Evolutionary conservation across 2,888 invertebrate genomes (phyloP).

Genomic region (Phalera bucephala): DNA sequence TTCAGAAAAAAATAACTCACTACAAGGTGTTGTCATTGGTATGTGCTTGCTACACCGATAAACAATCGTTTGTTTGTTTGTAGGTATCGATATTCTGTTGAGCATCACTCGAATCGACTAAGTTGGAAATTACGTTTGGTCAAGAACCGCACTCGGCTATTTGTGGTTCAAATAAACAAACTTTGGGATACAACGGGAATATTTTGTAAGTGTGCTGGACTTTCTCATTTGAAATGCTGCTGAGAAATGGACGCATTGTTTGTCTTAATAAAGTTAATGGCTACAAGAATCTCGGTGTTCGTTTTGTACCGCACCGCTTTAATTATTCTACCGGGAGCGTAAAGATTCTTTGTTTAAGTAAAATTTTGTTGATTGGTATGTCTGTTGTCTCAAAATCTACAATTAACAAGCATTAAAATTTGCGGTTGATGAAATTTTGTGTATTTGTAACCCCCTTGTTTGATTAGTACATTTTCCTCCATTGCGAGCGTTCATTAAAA

Average conservation of each 20-base stretch:
- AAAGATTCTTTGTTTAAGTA: background rate
- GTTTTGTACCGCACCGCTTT: background rate
- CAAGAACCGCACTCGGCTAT: slow-evolving; percentile 42
- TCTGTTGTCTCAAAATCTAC: too few relatives aligned
- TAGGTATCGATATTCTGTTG: slow-evolving; percentile 32
- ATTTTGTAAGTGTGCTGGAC: slow-evolving; percentile 17
- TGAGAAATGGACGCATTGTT: slow-evolving; percentile 11
- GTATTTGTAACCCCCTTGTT: too few relatives aligned
- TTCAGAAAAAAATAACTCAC: too few relatives aligned
- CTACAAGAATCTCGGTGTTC: slow-evolving; percentile 9
- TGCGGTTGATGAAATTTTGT: too few relatives aligned
- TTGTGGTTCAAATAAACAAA: slow-evolving; percentile 45
- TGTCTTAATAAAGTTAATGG: slow-evolving; percentile 18
- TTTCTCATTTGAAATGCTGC: slow-evolving; percentile 16
- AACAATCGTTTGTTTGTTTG: slow-evolving; percentile 17
- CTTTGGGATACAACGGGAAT: slow-evolving; percentile 14
- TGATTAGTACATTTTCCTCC: too few relatives aligned
- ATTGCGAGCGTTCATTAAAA: too few relatives aligned
- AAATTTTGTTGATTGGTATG: too few relatives aligned
- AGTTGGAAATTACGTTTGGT: slow-evolving; percentile 40
- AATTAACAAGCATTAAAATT: too few relatives aligned
- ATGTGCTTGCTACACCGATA: too few relatives aligned
- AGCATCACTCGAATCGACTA: slow-evolving; percentile 30
- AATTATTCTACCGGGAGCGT: background rate
- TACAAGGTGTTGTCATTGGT: too few relatives aligned